Evolutionary conservation across 2,797 vertebrate genomes (phyloP), one percentile per base, ranked within the genome.

Genomic region (Parauchenoglanis ngamensis): DNA sequence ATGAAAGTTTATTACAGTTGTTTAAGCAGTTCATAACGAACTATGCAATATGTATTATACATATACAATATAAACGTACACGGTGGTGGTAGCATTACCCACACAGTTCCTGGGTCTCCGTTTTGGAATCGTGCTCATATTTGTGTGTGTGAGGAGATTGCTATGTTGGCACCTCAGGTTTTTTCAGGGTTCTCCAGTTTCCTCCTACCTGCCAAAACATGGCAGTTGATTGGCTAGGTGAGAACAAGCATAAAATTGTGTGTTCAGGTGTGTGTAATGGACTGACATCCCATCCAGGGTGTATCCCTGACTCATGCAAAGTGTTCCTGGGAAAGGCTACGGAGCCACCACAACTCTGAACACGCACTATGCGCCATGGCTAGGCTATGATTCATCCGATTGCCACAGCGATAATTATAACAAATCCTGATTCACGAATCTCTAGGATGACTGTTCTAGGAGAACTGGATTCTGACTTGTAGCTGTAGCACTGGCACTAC

Each of bases 401-500:
- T 61, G 21, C 54, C 28, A 57, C 7, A 7, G 54, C 4, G 25
- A 44, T 46, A 46, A 7, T 25, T 65, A 4, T n/a, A 46, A 82
- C 25, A 31, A 67, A 49, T 46, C 12, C 10, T 13, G 11, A 63
- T 63, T 10, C n/a, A 28, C 25, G 25, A 23, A 46, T 81, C 40
- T 46, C 15, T 10, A 2, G 40, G 31, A 19, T 77, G 44, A 52
- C 12, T 4, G 13, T 7, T 78, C 76, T 59, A 25, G 12, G 17
- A 82, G 40, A 40, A 49, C 1, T 83, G 19, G 63, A 68, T 83
- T 17, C 61, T 68, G n/a, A 11, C 72, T 82, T 85, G 87, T 87
- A 87, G 89, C 89, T 54, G 76, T 83, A 90, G 92, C 92, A 89
- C 85, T 92, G 92, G 89, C 91, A 92, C 89, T 40, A 40, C 40